A percentile compares a stretch with the other conserved stretches of the same genome.
Evolutionary conservation across 2,888 invertebrate species (phyloP).

Genomic region (Drosophila maculinotata): DNA sequence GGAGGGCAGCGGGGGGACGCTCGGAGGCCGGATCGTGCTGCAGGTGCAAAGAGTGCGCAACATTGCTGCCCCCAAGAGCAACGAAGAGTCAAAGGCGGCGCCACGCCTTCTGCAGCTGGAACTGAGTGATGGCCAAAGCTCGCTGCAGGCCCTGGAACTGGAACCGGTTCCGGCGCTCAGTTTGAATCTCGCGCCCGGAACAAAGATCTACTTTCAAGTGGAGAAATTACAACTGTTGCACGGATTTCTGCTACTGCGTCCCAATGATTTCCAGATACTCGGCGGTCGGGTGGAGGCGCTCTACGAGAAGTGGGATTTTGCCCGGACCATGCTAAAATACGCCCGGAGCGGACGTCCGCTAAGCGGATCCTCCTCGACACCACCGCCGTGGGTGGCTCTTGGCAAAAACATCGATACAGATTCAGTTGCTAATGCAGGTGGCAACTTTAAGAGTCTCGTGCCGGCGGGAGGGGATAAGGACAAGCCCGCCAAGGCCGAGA

Average conservation of each 20-base stretch:
- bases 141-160: slow-evolving; percentile 92
- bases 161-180: slow-evolving; percentile 90
- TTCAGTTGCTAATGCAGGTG: slow-evolving; percentile 87
- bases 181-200: slow-evolving; percentile 95
- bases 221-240: slow-evolving; percentile 88
- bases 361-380: slow-evolving; percentile 89
- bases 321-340: slow-evolving; percentile 88
- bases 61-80: slow-evolving; percentile 95
- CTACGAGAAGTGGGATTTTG: slow-evolving; percentile 95
- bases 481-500: slow-evolving; percentile 87
- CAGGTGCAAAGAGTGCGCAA: slow-evolving; percentile 96
- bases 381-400: slow-evolving; percentile 97
- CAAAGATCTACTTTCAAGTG: slow-evolving; percentile 89
- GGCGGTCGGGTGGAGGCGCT: slow-evolving; percentile 94
- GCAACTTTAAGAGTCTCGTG: slow-evolving; percentile 90
- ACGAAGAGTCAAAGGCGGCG: slow-evolving; percentile 93
- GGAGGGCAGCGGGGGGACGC: slow-evolving; percentile 71
- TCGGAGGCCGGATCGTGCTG: slow-evolving; percentile 89
- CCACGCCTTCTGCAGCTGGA: slow-evolving; percentile 94
- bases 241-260: slow-evolving; percentile 90
- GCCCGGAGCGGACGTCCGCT: slow-evolving; percentile 83
- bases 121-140: slow-evolving; percentile 93
- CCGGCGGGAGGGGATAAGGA: slow-evolving; percentile 86
- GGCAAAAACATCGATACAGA: slow-evolving; percentile 90
- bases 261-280: slow-evolving; percentile 89